Base-by-base conservation (phyloP, 2,888 invertebrate genomes). In the Lasioglossum zephyrum region DNA sequence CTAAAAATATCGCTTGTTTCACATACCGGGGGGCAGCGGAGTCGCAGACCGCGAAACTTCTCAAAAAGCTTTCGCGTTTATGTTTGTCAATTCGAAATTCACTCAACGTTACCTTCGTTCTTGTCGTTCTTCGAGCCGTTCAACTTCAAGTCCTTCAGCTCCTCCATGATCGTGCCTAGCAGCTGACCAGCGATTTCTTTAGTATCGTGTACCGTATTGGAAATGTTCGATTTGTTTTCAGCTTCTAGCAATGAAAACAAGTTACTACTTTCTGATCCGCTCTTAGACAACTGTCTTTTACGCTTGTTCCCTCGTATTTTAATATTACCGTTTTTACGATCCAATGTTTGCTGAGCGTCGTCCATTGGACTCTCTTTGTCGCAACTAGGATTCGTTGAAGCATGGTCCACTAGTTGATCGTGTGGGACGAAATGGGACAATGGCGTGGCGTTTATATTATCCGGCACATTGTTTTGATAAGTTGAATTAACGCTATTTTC, bases 141-240 rank as follows among this genome's bases (percentile, higher is more conserved):
- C 53, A 87, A 44, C 73, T 92, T 93, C 36, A 93, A 69, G 6
- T 92, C 93, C 39, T 93, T 90, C 47, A 93, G 63, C 60, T 93
- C 92, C 47, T 92, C 93, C 70, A 93, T 91, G 77, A 93, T 93
- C 60, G 89, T 91, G 39, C 86, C 91, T 22, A 93, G 84, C 76
- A 93, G 92, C 63, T 93, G 84, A 72, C 88, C 91, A 3, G 93
- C 93, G 4, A 93, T 89, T 82, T 91, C 87, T 73, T 92, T 92
- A 6, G 93, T 93, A 73, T 93, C 91, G 22, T 92, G 88, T 22
- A 83, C 47, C 0, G 82, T 79, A 0, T 72, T 76, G 8, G 89
- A 81, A 6, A 83, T 70, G 39, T 89, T 86, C 39, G 49, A 26
- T 6, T 74, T 39, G 1, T 6, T n/a, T 22, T 69, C 69, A n/a